Conservation (phyloP, 1,140 invertebrate species). For the Phocides pigmalion region DNA sequence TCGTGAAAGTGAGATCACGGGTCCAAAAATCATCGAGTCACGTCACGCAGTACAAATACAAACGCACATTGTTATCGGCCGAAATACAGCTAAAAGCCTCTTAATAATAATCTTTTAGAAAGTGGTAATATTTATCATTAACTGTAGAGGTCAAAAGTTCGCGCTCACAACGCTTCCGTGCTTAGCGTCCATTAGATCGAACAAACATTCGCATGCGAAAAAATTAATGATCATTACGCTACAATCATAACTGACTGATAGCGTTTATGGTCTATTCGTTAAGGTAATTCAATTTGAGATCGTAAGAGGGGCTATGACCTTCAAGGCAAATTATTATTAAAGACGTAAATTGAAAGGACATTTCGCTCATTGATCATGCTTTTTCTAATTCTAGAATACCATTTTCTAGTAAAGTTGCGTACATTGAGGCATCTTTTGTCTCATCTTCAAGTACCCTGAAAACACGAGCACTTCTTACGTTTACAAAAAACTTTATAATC, state of each 20-base stretch:
- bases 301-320: not conserved
- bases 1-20: conserved; percentile 61
- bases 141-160: conserved; percentile 54
- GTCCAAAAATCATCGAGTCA: conserved; percentile 51
- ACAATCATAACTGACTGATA: conserved; percentile 17
- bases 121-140: conserved; percentile 60
- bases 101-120: conserved; percentile 62
- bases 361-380: not conserved
- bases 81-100: conserved; percentile 41
- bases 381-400: too few relatives aligned
- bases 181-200: conserved; percentile 41
- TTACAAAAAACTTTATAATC: not conserved
- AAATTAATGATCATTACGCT: conserved; percentile 23
- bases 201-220: conserved; percentile 40
- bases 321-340: not conserved
- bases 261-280: conserved; percentile 22
- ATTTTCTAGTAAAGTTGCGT: too few relatives aligned
- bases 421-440: too few relatives aligned
- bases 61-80: conserved; percentile 30
- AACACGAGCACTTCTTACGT: too few relatives aligned
- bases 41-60: conserved; percentile 38
- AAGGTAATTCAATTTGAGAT: conserved; percentile 11
- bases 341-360: not conserved
- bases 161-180: conserved; percentile 40
- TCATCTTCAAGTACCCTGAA: too few relatives aligned